Percentiles rank a stretch among this genome's conserved stretches.
Evolutionary conservation across 2,797 vertebrate species (phyloP).

Genomic region (Brachyrhaphis roseni): DNA sequence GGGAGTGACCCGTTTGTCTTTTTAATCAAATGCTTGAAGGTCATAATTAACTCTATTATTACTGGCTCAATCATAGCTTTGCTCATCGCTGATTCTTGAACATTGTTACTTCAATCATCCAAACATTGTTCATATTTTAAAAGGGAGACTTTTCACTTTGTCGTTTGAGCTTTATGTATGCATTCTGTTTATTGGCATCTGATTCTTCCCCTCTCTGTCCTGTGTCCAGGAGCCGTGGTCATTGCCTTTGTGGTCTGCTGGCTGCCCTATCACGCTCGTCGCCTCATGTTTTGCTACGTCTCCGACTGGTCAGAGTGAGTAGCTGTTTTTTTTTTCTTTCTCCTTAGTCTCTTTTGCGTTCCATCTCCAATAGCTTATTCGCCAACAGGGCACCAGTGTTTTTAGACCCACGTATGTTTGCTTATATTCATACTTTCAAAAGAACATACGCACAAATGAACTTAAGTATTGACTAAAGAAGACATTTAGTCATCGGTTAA

Average conservation of each 20-base stretch:
- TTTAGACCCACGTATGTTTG: neutral
- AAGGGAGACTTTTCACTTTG: neutral
- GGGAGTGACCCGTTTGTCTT: neutral
- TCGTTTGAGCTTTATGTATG: neutral
- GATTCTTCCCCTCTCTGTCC: neutral
- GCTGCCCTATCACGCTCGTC: slow-evolving; percentile 93
- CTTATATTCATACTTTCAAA: neutral
- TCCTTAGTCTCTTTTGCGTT: neutral
- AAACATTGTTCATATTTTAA: neutral
- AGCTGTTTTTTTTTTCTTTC: slow-evolving; percentile 11
- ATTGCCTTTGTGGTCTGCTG: slow-evolving; percentile 96
- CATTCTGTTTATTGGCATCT: slow-evolving; percentile 2
- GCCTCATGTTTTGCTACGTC: slow-evolving; percentile 96
- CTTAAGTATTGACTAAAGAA: neutral
- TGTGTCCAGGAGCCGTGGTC: slow-evolving; percentile 89
- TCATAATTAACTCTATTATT: slow-evolving; percentile 6
- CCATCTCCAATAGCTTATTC: neutral
- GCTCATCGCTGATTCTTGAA: neutral
- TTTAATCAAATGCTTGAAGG: slow-evolving; percentile 1
- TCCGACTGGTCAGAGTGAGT: slow-evolving; percentile 93
- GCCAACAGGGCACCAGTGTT: slow-evolving; percentile 2
- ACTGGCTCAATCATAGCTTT: neutral
- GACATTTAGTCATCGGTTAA: slow-evolving; percentile 41
- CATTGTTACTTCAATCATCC: neutral
- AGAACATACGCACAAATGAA: neutral